Conservation (phyloP, 2,888 invertebrate genomes). For the Amphipoea lucens region DNA sequence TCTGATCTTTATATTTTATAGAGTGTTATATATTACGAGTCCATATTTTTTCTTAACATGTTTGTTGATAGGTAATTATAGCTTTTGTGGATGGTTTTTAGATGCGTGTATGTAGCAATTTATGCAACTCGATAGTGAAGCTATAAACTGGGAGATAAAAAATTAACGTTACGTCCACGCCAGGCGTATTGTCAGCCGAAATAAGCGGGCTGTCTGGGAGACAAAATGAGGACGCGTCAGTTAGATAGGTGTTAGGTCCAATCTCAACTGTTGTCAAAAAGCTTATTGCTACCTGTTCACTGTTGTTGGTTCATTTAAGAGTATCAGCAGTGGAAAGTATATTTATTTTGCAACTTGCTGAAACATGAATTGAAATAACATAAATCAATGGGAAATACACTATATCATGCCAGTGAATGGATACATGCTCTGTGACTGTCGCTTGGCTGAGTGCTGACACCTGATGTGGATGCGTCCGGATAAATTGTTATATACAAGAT, state of each 20-base stretch:
- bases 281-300: neutral
- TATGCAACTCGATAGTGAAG: constrained; percentile 11
- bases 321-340: neutral
- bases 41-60: constrained; percentile 57
- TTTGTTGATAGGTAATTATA: constrained; percentile 53
- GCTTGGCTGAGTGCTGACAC: neutral
- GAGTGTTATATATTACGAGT: constrained; percentile 50
- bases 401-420: too few species aligned
- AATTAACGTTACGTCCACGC: neutral
- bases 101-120: constrained; percentile 51
- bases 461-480: constrained; percentile 10
- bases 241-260: neutral
- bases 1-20: constrained; percentile 51
- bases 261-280: neutral
- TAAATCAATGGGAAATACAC: neutral
- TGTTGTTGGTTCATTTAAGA: neutral
- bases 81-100: constrained; percentile 50
- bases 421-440: neutral
- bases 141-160: neutral
- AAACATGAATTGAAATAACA: neutral
- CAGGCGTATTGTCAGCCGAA: neutral
- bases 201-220: neutral
- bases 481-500: constrained; percentile 44
- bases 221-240: neutral
- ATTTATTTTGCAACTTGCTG: neutral